Conservation (phyloP, 2,797 vertebrate genomes). For the Pseudochirops corinnae region DNA sequence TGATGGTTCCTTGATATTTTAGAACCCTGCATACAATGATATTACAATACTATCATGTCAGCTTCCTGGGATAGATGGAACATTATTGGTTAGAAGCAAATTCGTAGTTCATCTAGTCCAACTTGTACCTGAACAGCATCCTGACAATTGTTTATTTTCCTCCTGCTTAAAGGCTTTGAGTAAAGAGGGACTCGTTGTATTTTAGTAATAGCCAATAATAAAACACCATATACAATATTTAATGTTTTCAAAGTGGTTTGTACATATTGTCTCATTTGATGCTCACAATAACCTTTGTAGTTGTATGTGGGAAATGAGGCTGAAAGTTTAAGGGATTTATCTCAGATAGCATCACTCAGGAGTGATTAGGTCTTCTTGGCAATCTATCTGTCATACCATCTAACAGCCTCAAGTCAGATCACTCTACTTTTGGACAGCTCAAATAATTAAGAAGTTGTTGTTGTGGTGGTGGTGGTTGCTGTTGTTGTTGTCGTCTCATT, state of each 20-base stretch:
- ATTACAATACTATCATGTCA: not conserved
- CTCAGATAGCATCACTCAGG: not conserved
- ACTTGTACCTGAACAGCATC: not conserved
- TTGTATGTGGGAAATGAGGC: not conserved
- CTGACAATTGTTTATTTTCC: not conserved
- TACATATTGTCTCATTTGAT: slow-evolving; percentile 2
- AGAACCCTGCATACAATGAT: not conserved
- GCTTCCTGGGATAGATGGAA: not conserved
- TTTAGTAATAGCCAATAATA: not conserved
- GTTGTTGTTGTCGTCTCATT: not conserved
- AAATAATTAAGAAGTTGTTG: not conserved
- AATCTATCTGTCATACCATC: not conserved
- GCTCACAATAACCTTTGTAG: not conserved
- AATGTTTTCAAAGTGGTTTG: not conserved
- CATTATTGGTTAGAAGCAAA: not conserved
- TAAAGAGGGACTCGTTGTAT: not conserved
- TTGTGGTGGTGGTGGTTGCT: too few relatives aligned
- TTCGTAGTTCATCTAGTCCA: not conserved
- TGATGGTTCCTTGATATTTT: not conserved
- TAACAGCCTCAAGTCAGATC: not conserved
- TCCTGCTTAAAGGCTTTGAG: not conserved
- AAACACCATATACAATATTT: not conserved
- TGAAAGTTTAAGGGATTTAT: not conserved
- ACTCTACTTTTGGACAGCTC: not conserved
- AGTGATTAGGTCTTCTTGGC: not conserved